Percentiles rank a stretch among this genome's conserved stretches.
phyloP scores from a whole-genome alignment of 1,140 invertebrate species.

The Drosophila mauritiana region DNA sequence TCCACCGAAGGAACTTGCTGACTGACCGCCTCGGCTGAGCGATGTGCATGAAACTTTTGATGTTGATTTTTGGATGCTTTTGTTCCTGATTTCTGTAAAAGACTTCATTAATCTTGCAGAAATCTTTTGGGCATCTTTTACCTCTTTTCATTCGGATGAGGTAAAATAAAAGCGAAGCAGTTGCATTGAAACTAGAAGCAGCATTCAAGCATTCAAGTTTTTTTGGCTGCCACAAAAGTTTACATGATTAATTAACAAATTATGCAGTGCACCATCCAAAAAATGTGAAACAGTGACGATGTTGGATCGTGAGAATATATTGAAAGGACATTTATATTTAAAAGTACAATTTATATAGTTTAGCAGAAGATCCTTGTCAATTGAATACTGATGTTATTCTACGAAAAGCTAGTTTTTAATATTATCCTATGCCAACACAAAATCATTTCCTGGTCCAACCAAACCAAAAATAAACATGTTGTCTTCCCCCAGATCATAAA shows the following conservation, averaged over 20 bases:
- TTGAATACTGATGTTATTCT: too few species aligned
- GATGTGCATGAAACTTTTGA: conserved; percentile 51
- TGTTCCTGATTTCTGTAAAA: conserved; percentile 64
- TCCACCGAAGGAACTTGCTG: conserved; percentile 27
- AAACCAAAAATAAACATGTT: conserved; percentile 27
- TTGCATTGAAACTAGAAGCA: conserved; percentile 41
- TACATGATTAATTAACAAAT: conserved; percentile 79
- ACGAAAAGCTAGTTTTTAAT: neutral
- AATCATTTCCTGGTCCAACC: conserved; percentile 6
- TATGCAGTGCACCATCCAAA: conserved; percentile 57
- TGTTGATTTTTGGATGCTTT: conserved; percentile 58
- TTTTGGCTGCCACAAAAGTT: conserved; percentile 26
- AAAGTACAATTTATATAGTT: too few species aligned
- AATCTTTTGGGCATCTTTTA: conserved; percentile 37
- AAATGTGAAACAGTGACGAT: neutral
- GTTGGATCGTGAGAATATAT: conserved; percentile 64
- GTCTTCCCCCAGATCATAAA: conserved; percentile 48
- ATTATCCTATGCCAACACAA: neutral
- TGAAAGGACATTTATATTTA: neutral
- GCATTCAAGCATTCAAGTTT: conserved; percentile 52
- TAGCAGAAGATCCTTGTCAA: too few species aligned
- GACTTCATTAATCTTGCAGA: conserved; percentile 77
- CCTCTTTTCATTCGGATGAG: neutral
- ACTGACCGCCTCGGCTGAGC: conserved; percentile 34
- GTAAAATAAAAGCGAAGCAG: conserved; percentile 53